Evolutionary conservation across 2,888 invertebrate species (phyloP), one percentile per base, ranked within the genome.

Genomic region (Pammene aurita): DNA sequence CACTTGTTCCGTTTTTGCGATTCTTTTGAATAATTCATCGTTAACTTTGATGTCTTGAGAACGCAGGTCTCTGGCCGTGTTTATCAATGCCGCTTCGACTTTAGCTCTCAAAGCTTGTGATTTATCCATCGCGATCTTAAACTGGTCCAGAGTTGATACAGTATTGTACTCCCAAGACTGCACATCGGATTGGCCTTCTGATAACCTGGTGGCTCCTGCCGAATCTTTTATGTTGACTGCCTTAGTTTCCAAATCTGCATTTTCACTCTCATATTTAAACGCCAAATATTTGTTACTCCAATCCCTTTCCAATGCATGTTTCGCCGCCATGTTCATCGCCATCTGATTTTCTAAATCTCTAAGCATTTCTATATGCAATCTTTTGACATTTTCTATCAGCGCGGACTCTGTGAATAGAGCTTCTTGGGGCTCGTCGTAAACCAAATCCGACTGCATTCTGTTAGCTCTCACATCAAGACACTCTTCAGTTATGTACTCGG

Each of bases 231-330:
- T 94, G 66, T 94, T 94, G 52, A 89, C 93, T 0, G 96, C 95
- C 77, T 93, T 93, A 16, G 96, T 96, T 73, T 95, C 94, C 61
- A 97, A 89, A 6, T 95, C 94, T n/a, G 94, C 93, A 80, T 95
- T 96, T 1, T 91, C 84, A 0, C 94, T 93, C 78, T 98, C 97
- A 50, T 96, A 95, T 77, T 96, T 95, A 76, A 96, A 95, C 0
- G 97, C 94, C 74, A 96, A 94, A 74, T 93, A 94, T 88, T 98
- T 98, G 81, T 98, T 96, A 76, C 97, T 97, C 97, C 97, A 98
- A 82, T 98, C 97, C 73, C 94, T 94, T 88, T 98, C 98, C 71
- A 98, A 83, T 34, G 96, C 94, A 72, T 95, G 94, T 80, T 97
- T 97, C 0, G 96, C 95, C 0, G 96, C 95, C 61, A 96, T 94